Base-by-base conservation (phyloP, 2,888 invertebrate species). In the Lasioglossum oenotherae region DNA sequence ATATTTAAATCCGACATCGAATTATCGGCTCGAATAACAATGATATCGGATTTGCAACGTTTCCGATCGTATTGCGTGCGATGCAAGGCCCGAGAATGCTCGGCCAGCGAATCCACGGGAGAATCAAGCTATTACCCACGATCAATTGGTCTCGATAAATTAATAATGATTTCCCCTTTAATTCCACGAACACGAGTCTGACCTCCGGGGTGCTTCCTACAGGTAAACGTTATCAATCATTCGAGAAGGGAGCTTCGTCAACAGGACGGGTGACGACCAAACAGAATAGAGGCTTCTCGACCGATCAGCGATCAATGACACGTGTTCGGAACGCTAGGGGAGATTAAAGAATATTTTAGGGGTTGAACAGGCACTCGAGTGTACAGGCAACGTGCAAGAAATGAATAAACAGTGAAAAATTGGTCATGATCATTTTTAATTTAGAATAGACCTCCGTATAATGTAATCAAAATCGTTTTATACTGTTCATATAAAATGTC, bases 221-320 rank as follows among this genome's bases (percentile, higher is more conserved):
- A 41, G 46, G 53, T 74, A 78, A 85, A 69, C 76, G 72, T 89
- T 91, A 92, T 92, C 91, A 89, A 92, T 92, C 92, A 92, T 87
- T 81, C 78, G 83, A 89, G 87, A 92, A 90, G 89, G 77, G 83
- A 79, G 73, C 69, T 80, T 19, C 81, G 57, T 49, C 80, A 67
- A 79, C 81, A 44, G 19, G 23, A 49, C 10, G 71, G 73, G 44
- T 41, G 74, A 74, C 75, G 57, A 69, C 53, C 53, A 46, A 67
- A 74, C 76, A 82, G 86, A 84, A 88, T 75, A 78, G 67, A 78
- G 78, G 78, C 78, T 84, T 80, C 80, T 73, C 71, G 67, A 80
- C 82, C 78, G 77, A 87, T 85, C 74, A 80, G 81, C 81, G 78
- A 74, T 60, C 78, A 67, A 53, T 27, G 41, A 57, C 64, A 67